Evolutionary conservation across 2,888 invertebrate genomes (phyloP).

Genomic region (Sericinus montela): DNA sequence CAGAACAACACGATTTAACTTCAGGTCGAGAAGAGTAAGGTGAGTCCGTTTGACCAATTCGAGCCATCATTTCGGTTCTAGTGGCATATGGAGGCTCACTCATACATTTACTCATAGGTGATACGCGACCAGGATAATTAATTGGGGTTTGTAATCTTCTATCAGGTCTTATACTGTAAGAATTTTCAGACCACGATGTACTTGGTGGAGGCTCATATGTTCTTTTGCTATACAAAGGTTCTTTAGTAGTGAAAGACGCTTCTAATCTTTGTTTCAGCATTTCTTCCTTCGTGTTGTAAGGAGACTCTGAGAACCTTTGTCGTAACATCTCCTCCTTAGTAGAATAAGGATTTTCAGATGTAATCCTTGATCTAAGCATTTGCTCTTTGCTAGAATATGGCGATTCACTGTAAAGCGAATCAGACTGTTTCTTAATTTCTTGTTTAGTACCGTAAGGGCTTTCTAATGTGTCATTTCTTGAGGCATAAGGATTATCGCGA

Average conservation of each 20-base stretch:
- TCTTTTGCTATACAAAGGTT: constrained; percentile 62
- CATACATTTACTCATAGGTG: constrained; percentile 70
- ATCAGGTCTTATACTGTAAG: constrained; percentile 63
- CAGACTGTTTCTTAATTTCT: constrained; percentile 49
- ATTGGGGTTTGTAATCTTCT: constrained; percentile 65
- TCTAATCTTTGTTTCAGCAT: constrained; percentile 69
- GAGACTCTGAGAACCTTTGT: constrained; percentile 72
- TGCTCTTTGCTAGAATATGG: constrained; percentile 73
- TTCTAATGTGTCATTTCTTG: constrained; percentile 34
- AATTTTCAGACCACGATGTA: constrained; percentile 63
- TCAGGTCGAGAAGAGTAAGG: constrained; percentile 60
- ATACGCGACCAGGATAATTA: constrained; percentile 55
- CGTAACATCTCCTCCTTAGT: constrained; percentile 76
- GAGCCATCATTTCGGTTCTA: constrained; percentile 66
- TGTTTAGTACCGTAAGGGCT: constrained; percentile 34
- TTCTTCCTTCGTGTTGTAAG: constrained; percentile 72
- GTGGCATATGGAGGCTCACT: constrained; percentile 71
- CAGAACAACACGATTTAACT: constrained; percentile 69
- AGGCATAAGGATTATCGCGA: constrained; percentile 37
- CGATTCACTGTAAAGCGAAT: constrained; percentile 59
- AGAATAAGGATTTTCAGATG: constrained; percentile 62
- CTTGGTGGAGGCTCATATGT: constrained; percentile 68
- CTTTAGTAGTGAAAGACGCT: constrained; percentile 44
- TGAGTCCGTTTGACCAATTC: constrained; percentile 58
- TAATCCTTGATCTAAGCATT: constrained; percentile 57